phyloP scores from a whole-genome alignment of 2,888 invertebrate species.

The Cynaeus angustus region DNA sequence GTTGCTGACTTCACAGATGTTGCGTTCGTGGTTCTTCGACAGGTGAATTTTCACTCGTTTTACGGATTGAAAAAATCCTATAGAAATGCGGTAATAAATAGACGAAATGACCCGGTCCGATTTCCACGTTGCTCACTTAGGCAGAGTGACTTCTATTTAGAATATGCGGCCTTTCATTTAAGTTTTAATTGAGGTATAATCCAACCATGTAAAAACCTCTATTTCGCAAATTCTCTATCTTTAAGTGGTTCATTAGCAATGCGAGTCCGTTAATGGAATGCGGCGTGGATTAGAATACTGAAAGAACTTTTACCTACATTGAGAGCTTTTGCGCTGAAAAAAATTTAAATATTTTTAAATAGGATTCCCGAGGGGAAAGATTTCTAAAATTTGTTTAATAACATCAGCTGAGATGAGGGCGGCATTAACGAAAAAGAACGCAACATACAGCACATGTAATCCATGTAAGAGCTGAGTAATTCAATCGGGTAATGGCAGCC shows the following conservation, averaged over 20 bases:
- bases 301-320: slow-evolving; percentile 46
- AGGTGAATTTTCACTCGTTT: slow-evolving; percentile 12
- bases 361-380: slow-evolving; percentile 19
- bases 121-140: slow-evolving; percentile 36
- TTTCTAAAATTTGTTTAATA: slow-evolving; percentile 40
- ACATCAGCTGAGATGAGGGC: slow-evolving; percentile 12
- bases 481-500: slow-evolving; percentile 40
- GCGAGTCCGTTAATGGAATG: slow-evolving; percentile 63
- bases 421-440: slow-evolving; percentile 19
- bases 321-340: slow-evolving; percentile 24
- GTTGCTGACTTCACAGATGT: slow-evolving; percentile 19
- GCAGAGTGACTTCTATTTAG: slow-evolving; percentile 44
- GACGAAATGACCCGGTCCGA: slow-evolving; percentile 28
- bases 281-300: slow-evolving; percentile 52
- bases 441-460: slow-evolving; percentile 28
- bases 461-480: slow-evolving; percentile 43
- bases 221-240: slow-evolving; percentile 57
- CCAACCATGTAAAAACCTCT: slow-evolving; percentile 59
- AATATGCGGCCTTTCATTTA: slow-evolving; percentile 51
- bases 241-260: slow-evolving; percentile 64
- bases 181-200: slow-evolving; percentile 61
- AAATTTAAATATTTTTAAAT: slow-evolving; percentile 43
- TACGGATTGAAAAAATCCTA: slow-evolving; percentile 1
- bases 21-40: neutral
- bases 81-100: slow-evolving; percentile 32